Base-by-base conservation (phyloP, 2,888 invertebrate genomes). In the Beris chalybata region DNA sequence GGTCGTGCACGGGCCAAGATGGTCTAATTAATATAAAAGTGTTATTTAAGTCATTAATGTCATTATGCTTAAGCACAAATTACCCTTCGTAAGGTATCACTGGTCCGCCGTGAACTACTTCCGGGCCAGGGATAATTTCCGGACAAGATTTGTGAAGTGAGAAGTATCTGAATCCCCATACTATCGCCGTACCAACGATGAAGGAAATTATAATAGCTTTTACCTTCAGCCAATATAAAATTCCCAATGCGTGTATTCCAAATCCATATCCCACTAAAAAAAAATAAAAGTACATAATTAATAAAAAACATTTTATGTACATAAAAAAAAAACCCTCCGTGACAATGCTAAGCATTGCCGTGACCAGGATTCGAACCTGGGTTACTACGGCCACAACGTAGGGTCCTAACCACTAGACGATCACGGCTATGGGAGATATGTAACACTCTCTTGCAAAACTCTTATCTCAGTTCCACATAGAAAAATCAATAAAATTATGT, bases 141-240 rank as follows among this genome's bases (percentile, higher is more conserved):
- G 69, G 59, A 71, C 68, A 76, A 58, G 69, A 76, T 76, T 45
- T 68, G 38, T 61, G 61, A 12, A 54, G 57, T 7, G 31, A 9
- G 13, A 76, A 70, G 59, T 79, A 78, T 45, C 76, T 75, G 29
- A 78, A 69, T 3, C 78, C 80, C 72, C 77, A 71, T 15, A 76
- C 77, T 12, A 80, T 70, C 3, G 79, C 78, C 32, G 77, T 77
- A 31, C 79, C 81, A 63, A 80, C 71, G 68, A 80, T 74, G 72
- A 79, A 79, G 22, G 77, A 76, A 6, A 79, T 77, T 43, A 80
- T 74, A 0, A 79, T 74, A 30, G 79, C 73, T 70, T 80, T 80
- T 29, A 80, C 75, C 72, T 80, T 80, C 15, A 80, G 72, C 75
- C 77, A 78, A 61, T 78, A 80, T 38, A 79, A 75, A 59, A 79